phyloP scores from a whole-genome alignment of 1,140 invertebrate species.

The Danaus melanippus region DNA sequence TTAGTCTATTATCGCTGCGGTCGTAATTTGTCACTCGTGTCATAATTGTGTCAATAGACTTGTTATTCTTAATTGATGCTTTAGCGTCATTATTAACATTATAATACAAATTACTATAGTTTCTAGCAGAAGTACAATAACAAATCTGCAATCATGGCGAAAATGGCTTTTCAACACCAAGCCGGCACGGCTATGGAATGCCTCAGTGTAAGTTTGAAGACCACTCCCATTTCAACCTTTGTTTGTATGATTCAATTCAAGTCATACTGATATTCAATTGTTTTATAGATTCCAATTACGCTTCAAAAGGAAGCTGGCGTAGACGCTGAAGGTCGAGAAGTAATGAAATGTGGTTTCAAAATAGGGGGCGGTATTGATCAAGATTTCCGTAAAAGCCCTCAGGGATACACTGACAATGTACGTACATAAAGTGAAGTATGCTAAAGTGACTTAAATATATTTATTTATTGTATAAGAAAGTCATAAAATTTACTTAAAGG shows the following conservation, averaged over 20 bases:
- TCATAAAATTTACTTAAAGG: too few species aligned
- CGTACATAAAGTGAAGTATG: constrained; percentile 30
- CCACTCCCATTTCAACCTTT: constrained; percentile 57
- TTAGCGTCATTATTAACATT: too few species aligned
- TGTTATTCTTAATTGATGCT: too few species aligned
- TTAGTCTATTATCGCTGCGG: too few species aligned
- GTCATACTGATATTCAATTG: constrained; percentile 22
- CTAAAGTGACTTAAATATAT: constrained; percentile 1
- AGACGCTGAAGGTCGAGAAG: constrained; percentile 86
- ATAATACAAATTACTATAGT: too few species aligned
- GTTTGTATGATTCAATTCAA: constrained; percentile 12
- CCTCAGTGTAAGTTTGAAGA: constrained; percentile 85
- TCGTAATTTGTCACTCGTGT: too few species aligned
- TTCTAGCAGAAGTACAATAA: background rate
- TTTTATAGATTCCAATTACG: constrained; percentile 92
- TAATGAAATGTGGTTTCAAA: constrained; percentile 96
- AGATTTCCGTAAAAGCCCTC: constrained; percentile 95
- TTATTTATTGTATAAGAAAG: too few species aligned
- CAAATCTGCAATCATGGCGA: constrained; percentile 72
- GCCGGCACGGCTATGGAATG: constrained; percentile 97
- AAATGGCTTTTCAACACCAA: constrained; percentile 93
- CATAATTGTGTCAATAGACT: too few species aligned
- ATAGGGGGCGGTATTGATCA: constrained; percentile 99
- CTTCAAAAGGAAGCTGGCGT: constrained; percentile 93
- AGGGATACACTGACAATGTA: constrained; percentile 98